phyloP scores from a whole-genome alignment of 2,797 vertebrate species.

The Glossophaga mutica region DNA sequence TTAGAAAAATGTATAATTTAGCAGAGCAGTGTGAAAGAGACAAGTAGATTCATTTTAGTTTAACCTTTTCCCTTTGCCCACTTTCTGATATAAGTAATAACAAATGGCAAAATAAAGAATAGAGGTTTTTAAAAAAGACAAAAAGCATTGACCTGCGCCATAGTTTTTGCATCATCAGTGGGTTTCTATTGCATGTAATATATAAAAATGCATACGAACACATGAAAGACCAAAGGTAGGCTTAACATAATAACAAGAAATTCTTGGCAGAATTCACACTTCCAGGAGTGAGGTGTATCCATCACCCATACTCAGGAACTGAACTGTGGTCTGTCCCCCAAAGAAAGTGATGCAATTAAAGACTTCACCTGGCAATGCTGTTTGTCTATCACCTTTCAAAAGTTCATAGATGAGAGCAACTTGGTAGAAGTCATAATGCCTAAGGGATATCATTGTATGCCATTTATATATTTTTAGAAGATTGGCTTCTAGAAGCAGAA shows the following conservation, averaged over 20 bases:
- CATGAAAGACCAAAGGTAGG: neutral
- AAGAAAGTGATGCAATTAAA: constrained; percentile 2
- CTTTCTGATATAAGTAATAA: neutral
- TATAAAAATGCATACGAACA: neutral
- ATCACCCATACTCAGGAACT: neutral
- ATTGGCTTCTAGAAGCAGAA: neutral
- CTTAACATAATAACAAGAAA: neutral
- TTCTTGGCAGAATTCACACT: neutral
- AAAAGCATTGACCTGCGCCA: neutral
- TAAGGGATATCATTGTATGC: neutral
- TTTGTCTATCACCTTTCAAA: neutral
- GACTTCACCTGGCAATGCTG: neutral
- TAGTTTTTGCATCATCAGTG: neutral
- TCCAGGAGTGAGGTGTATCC: neutral
- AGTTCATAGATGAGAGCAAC: neutral
- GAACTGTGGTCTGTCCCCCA: neutral
- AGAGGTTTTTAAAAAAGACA: neutral
- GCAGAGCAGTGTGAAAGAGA: neutral
- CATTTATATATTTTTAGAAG: neutral
- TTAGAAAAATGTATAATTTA: neutral
- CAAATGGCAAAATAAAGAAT: neutral
- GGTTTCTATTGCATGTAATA: neutral
- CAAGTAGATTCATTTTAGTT: neutral
- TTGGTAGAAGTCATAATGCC: neutral
- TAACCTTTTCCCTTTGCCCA: neutral